Evolutionary conservation across 2,888 invertebrate genomes (phyloP).

Genomic region (Drosophila kambysellisi): DNA sequence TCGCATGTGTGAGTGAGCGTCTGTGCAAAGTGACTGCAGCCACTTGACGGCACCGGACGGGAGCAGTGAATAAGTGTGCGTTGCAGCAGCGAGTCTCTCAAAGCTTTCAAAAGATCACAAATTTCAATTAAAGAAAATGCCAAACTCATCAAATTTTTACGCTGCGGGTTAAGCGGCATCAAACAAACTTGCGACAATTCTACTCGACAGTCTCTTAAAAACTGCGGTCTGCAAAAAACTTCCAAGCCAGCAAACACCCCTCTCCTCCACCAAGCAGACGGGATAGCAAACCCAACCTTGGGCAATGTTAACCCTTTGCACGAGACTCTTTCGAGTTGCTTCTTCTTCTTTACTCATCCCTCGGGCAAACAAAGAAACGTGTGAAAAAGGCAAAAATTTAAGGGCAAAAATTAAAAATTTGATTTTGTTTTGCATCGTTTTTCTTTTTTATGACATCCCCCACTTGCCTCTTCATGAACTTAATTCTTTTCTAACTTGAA

Average conservation of each 20-base stretch:
- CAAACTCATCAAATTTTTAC: constrained; percentile 80
- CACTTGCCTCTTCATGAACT: not conserved
- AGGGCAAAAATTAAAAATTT: constrained; percentile 52
- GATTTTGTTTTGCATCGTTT: constrained; percentile 16
- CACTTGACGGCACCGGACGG: constrained; percentile 58
- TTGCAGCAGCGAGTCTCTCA: constrained; percentile 66
- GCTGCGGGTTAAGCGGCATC: constrained; percentile 74
- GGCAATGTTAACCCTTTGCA: constrained; percentile 61
- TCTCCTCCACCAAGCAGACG: not conserved
- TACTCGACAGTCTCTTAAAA: constrained; percentile 52
- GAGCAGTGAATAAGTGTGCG: constrained; percentile 30
- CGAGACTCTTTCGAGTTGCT: constrained; percentile 34
- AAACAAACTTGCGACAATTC: constrained; percentile 61
- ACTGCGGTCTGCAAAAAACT: constrained; percentile 59
- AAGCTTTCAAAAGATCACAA: constrained; percentile 83
- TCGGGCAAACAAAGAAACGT: constrained; percentile 68
- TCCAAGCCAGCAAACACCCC: constrained; percentile 1
- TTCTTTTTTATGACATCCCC: constrained; percentile 7
- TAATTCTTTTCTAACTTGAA: constrained; percentile 17
- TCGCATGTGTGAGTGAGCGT: constrained; percentile 75
- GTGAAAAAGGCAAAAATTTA: constrained; percentile 77
- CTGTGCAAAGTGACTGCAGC: constrained; percentile 65
- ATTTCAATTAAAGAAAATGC: constrained; percentile 82
- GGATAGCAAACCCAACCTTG: constrained; percentile 19
- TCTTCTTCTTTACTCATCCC: constrained; percentile 9